phyloP scores from a whole-genome alignment of 2,888 invertebrate species.

The Dynastes tityus region DNA sequence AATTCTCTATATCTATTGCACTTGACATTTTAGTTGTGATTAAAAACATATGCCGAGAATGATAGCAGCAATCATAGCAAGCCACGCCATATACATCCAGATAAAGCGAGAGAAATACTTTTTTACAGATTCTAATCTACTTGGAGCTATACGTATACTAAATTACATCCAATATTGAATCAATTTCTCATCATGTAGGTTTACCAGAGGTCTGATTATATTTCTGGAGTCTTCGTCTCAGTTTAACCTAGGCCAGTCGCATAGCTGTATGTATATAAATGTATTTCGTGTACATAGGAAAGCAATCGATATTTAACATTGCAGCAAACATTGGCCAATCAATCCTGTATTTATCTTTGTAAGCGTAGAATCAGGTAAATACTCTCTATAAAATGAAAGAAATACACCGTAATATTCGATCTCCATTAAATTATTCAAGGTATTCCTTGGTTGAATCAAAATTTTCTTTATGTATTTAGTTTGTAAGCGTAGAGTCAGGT shows the following conservation, averaged over 20 bases:
- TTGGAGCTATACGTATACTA: no score
- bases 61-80: constrained; percentile 1
- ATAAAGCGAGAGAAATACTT: not conserved
- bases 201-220: no score
- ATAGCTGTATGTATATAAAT: not conserved
- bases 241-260: not conserved
- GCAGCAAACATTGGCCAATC: constrained; percentile 6
- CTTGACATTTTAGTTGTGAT: constrained; percentile 9
- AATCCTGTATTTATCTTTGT: not conserved
- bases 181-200: no score
- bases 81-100: not conserved
- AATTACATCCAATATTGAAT: no score
- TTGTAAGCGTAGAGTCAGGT: no score
- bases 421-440: no score
- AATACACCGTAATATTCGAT: no score
- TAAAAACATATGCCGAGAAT: constrained; percentile 20
- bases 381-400: no score
- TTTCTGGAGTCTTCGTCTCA: no score
- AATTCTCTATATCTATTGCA: constrained; percentile 7
- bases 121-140: not conserved
- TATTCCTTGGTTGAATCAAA: no score
- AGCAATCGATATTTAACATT: constrained; percentile 4
- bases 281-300: not conserved
- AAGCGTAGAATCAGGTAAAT: no score
- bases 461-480: no score